These are phyloP conservation scores for cat (Felis catus) DNA, from an alignment of 2,113 vertebrate genomes.

Conservation along the genomic window F.catus_Fca126_mat1.0 CM031426.1:29687501-29688000, in stretches of 20 bases:
- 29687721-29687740: neutral
- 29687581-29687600: neutral
- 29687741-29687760: neutral
- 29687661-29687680: neutral
- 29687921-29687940: neutral
- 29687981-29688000: neutral
- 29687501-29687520: no score
- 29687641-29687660: neutral
- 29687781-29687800: neutral
- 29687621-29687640: neutral
- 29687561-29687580: neutral
- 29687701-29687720: neutral
- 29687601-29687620: neutral
- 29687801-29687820: neutral
- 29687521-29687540: no score
- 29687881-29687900: neutral
- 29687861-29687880: neutral
- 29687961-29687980: neutral
- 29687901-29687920: neutral
- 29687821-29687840: neutral
- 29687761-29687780: neutral
- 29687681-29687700: neutral
- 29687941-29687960: fast-evolving
- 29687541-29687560: neutral
- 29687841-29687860: neutral